phyloP scores from a whole-genome alignment of 2,797 vertebrate genomes.

The Xiphophorus birchmanni region DNA sequence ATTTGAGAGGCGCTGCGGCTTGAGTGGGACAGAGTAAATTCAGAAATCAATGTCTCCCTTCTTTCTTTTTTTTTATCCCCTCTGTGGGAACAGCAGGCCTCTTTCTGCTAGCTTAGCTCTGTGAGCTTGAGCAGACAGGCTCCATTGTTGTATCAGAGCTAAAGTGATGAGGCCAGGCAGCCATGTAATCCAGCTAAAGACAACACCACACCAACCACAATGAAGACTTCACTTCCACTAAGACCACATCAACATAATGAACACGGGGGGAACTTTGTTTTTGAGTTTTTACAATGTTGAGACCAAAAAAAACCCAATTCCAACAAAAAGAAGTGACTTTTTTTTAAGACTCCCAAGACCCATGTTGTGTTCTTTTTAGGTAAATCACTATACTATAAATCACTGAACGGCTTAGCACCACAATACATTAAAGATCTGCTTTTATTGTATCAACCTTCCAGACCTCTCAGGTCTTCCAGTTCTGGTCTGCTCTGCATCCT shows the following conservation, averaged over 20 bases:
- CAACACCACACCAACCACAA: slow-evolving; percentile 55
- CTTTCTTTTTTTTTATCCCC: background rate
- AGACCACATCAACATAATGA: slow-evolving; percentile 29
- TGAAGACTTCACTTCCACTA: slow-evolving; percentile 35
- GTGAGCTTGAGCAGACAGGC: slow-evolving; percentile 69
- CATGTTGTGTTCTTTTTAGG: background rate
- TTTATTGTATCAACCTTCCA: too few species aligned
- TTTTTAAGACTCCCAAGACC: background rate
- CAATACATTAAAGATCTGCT: too few species aligned
- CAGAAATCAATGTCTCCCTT: slow-evolving; percentile 53
- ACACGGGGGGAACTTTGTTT: slow-evolving; percentile 21
- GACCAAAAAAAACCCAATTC: slow-evolving; percentile 15
- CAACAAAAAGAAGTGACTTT: background rate
- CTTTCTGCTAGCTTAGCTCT: slow-evolving; percentile 68
- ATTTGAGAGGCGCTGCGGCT: slow-evolving; percentile 66
- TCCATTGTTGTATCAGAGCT: slow-evolving; percentile 70
- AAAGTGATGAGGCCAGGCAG: slow-evolving; percentile 81
- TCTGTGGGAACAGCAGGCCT: slow-evolving; percentile 69
- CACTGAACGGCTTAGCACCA: too few species aligned
- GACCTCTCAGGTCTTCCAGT: too few species aligned
- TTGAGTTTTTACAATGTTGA: slow-evolving; percentile 18
- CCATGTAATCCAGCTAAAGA: slow-evolving; percentile 79
- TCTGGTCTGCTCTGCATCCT: too few species aligned
- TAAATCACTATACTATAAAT: too few species aligned
- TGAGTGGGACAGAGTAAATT: slow-evolving; percentile 62